phyloP scores from a whole-genome alignment of 1,140 invertebrate species.

The Drosophila yakuba region DNA sequence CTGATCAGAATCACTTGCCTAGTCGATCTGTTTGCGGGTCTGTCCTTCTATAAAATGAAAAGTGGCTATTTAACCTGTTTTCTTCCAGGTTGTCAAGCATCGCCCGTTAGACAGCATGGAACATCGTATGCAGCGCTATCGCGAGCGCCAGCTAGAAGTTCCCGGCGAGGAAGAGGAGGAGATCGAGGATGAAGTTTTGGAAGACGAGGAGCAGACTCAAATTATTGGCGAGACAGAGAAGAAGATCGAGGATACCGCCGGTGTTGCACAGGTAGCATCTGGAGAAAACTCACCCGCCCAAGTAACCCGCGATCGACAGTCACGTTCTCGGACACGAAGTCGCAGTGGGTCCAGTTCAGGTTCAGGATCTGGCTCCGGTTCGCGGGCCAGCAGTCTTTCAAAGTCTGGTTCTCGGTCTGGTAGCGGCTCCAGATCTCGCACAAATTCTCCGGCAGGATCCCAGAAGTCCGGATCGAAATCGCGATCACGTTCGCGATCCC shows the following conservation, averaged over 20 bases:
- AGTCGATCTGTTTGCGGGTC: too few relatives aligned
- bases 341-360: conserved; percentile 63
- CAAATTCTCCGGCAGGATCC: conserved; percentile 58
- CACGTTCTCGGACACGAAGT: conserved; percentile 75
- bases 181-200: conserved; percentile 89
- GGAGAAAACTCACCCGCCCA: conserved; percentile 84
- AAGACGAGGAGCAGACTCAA: conserved; percentile 87
- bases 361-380: conserved; percentile 83
- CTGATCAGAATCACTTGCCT: too few relatives aligned
- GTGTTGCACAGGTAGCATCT: conserved; percentile 68
- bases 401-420: conserved; percentile 81
- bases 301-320: conserved; percentile 75
- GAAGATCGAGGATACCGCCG: conserved; percentile 45
- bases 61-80: neutral
- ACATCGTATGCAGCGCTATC: conserved; percentile 93
- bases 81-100: conserved; percentile 91
- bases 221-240: conserved; percentile 77
- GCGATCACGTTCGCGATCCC: conserved; percentile 56
- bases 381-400: conserved; percentile 69
- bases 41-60: too few relatives aligned
- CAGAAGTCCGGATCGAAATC: conserved; percentile 62
- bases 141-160: conserved; percentile 95
- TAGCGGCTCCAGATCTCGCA: conserved; percentile 75
- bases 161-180: conserved; percentile 92
- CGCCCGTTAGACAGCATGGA: conserved; percentile 94